phyloP scores from a whole-genome alignment of 2,113 vertebrate genomes.

The Passer domesticus region DNA sequence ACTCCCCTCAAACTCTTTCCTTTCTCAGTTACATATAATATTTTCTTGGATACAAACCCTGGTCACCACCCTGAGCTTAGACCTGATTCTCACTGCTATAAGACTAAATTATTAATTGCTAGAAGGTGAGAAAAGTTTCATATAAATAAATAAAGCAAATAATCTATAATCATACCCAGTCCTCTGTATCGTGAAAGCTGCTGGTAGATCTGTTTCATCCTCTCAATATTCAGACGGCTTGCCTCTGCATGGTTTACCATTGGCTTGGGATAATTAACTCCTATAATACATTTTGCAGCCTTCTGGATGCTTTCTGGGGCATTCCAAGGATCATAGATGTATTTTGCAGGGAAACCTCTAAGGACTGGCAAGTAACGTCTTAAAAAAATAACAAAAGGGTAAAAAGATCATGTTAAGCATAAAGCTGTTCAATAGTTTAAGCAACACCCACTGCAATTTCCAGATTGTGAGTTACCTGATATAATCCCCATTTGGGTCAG shows the following conservation, averaged over 20 bases:
- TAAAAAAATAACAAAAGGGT: neutral
- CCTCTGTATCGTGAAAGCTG: slow-evolving; percentile 93
- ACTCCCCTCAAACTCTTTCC: neutral
- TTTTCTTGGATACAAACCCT: neutral
- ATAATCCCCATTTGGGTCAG: slow-evolving; percentile 94
- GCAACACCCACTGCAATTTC: neutral
- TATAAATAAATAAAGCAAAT: neutral
- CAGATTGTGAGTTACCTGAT: slow-evolving; percentile 80
- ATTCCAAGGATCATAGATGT: slow-evolving; percentile 97
- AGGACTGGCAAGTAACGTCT: slow-evolving; percentile 92
- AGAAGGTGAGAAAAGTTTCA: neutral
- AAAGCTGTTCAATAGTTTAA: neutral
- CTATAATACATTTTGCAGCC: slow-evolving; percentile 89
- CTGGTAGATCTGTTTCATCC: slow-evolving; percentile 97
- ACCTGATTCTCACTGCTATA: neutral
- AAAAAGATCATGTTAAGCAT: neutral
- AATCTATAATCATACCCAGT: slow-evolving; percentile 76
- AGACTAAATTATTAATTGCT: neutral
- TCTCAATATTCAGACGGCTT: slow-evolving; percentile 91
- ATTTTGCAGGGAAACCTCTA: slow-evolving; percentile 90
- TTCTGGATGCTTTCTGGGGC: slow-evolving; percentile 92
- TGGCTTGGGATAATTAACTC: slow-evolving; percentile 92
- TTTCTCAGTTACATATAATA: neutral
- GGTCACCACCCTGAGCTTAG: neutral
- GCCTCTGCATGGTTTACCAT: slow-evolving; percentile 95